These are phyloP conservation scores for Sylvicola cinctus DNA, from an alignment of 2,888 invertebrate species.

Conservation along the genomic window DNA sequence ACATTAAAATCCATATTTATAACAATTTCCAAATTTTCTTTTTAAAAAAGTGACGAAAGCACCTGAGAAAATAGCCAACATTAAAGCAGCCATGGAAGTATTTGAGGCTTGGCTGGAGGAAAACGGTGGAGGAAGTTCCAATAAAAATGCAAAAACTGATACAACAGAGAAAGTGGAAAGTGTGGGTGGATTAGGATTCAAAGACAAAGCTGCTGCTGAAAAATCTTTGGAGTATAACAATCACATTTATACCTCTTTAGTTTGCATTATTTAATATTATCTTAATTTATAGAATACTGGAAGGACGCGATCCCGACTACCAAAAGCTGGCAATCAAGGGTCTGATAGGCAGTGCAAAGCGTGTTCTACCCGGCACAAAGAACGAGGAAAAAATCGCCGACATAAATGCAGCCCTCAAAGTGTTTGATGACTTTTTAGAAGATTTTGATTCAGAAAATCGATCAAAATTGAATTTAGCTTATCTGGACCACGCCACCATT, in stretches of 20 bases:
- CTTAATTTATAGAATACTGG: conserved; percentile 27
- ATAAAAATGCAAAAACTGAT: conserved; percentile 26
- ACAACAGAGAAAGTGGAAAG: conserved; percentile 33
- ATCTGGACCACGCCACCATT: conserved; percentile 38
- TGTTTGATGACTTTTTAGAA: conserved; percentile 52
- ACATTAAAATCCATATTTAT: too few species aligned
- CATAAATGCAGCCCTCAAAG: conserved; percentile 47
- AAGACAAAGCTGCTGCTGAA: conserved; percentile 51
- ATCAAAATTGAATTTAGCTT: conserved; percentile 46
- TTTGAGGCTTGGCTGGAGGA: conserved; percentile 45
- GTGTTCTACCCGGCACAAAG: conserved; percentile 51
- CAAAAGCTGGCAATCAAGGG: conserved; percentile 53
- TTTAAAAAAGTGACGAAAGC: conserved; percentile 38
- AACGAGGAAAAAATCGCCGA: conserved; percentile 54
- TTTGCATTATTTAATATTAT: background rate
- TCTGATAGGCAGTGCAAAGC: conserved; percentile 45
- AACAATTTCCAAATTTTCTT: background rate
- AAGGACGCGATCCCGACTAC: conserved; percentile 57
- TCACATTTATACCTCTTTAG: background rate
- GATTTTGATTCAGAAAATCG: conserved; percentile 47
- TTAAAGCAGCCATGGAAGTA: conserved; percentile 43
- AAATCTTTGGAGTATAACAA: conserved; percentile 33
- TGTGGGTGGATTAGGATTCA: conserved; percentile 55
- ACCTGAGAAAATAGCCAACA: conserved; percentile 44
- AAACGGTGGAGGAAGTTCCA: conserved; percentile 22